Base-by-base conservation (phyloP, 2,113 vertebrate genomes). In the Notarius lentiginosus region DNA sequence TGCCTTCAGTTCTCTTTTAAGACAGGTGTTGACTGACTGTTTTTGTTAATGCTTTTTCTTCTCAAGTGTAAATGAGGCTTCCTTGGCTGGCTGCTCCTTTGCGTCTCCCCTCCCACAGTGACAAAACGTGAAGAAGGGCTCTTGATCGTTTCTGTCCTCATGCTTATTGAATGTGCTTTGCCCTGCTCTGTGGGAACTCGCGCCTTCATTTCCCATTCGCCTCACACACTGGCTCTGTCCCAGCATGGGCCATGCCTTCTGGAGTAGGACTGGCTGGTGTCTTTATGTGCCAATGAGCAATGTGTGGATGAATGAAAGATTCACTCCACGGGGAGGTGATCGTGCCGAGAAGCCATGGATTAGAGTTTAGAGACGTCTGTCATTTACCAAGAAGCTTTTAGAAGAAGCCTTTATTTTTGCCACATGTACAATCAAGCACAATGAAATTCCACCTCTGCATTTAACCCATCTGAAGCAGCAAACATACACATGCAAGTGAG, bases 131-230 rank as follows among this genome's bases (percentile, higher is more conserved):
- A 66, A 27, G 56, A 11, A 49, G 84, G n/a, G 10, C 20, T 68
- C 58, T 24, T 30, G 58, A 47, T 65, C 60, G 17, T 79, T 85
- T 81, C 27, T 70, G 66, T 79, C 87, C 5, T 79, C 61, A n/a
- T 34, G 56, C 68, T 68, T 60, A 88, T 84, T 84, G 68, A 84
- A 84, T 58, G 53, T 84, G 30, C 84, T 86, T 58, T 85, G 58
- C 20, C 47, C 70, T 49, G 22, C 70, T 87, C 82, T 76, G 82
- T 86, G 77, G 87, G 87, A 53, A 60, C 75, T 60, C 49, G 18
- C 53, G 66, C 73, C 85, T 87, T 90, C 72, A 83, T 89, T 90
- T 89, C 84, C 86, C 79, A 84, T 84, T 86, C 82, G 18, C 87
- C 51, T 79, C 83, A 77, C 79, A 84, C 53, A 79, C 88, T 61